Evolutionary conservation across 1,140 invertebrate genomes (phyloP).

Genomic region (Euwallacea fornicatus): DNA sequence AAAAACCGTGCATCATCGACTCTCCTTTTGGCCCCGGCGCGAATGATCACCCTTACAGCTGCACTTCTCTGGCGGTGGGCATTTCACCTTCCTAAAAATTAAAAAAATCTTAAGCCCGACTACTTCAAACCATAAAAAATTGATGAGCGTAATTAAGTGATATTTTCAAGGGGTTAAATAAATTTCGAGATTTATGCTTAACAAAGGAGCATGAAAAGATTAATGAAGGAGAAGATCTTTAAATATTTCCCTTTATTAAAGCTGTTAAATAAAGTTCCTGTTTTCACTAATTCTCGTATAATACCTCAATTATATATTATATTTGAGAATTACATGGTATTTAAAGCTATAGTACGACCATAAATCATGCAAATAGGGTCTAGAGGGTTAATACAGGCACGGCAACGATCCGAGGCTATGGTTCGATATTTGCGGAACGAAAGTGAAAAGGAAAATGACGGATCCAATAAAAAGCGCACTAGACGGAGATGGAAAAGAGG

Average conservation of each 20-base stretch:
- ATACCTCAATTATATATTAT: constrained; percentile 52
- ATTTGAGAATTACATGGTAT: constrained; percentile 54
- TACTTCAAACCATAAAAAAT: too few species aligned
- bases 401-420: constrained; percentile 31
- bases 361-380: constrained; percentile 53
- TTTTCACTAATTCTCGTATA: constrained; percentile 49
- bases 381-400: constrained; percentile 50
- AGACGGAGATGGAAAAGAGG: constrained; percentile 15
- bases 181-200: too few species aligned
- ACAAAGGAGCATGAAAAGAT: too few species aligned
- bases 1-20: too few species aligned
- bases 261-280: constrained; percentile 44
- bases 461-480: constrained; percentile 10
- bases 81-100: too few species aligned
- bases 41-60: too few species aligned
- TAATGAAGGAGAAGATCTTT: too few species aligned
- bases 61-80: too few species aligned
- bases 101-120: too few species aligned
- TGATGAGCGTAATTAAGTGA: too few species aligned
- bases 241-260: constrained; percentile 41
- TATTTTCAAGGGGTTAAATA: too few species aligned
- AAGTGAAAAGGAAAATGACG: constrained; percentile 32
- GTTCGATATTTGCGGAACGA: constrained; percentile 38
- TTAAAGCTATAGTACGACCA: constrained; percentile 51
- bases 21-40: too few species aligned